phyloP scores from a whole-genome alignment of 2,113 vertebrate species.

The Gorsachius goisagi region DNA sequence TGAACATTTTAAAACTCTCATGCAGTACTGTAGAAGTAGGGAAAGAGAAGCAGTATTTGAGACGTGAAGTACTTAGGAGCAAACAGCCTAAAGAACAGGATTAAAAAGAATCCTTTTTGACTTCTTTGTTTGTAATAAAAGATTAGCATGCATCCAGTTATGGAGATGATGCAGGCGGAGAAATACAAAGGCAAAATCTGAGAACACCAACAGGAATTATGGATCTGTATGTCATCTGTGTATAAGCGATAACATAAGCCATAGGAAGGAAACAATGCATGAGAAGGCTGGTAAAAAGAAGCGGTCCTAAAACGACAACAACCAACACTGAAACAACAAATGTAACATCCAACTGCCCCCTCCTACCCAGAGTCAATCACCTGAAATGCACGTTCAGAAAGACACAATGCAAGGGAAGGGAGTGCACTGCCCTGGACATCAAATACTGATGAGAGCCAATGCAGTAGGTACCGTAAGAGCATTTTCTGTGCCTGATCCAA shows the following conservation, averaged over 20 bases:
- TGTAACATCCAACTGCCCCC: background rate
- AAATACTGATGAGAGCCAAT: background rate
- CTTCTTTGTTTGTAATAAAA: conserved; percentile 34
- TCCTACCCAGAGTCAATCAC: background rate
- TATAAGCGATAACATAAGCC: conserved; percentile 16
- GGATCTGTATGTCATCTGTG: conserved; percentile 31
- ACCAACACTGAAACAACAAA: background rate
- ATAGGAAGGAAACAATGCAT: background rate
- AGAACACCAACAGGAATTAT: conserved; percentile 15
- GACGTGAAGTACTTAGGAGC: background rate
- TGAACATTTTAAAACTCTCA: background rate
- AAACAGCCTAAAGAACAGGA: background rate
- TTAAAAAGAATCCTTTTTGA: conserved; percentile 30
- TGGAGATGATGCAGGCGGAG: background rate
- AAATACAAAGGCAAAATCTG: conserved; percentile 32
- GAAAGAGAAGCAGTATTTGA: background rate
- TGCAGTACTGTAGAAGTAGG: background rate
- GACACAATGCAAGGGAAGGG: accelerated
- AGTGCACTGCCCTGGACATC: background rate
- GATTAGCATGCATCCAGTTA: conserved; percentile 27
- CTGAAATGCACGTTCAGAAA: background rate
- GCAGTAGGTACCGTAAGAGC: background rate
- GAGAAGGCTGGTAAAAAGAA: background rate
- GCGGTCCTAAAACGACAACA: background rate
- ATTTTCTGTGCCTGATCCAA: background rate